These are phyloP conservation scores for Rutpela maculata DNA, from an alignment of 2,888 invertebrate species.

Conservation along the genomic window DNA sequence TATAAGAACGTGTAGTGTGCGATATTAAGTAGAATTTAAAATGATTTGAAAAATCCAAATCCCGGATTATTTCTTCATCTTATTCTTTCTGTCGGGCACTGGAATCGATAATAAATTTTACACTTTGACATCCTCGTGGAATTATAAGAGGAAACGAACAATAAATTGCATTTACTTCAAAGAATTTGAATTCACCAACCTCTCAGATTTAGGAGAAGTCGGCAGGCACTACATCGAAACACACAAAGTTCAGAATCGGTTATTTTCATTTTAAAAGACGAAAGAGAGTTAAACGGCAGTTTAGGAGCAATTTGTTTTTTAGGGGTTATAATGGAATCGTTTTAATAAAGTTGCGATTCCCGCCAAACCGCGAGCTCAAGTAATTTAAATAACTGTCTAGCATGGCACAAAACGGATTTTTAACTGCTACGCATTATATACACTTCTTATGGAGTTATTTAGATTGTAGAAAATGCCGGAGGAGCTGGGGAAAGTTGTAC, in stretches of 20 bases:
- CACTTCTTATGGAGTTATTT: background rate
- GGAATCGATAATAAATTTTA: background rate
- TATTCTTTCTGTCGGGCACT: background rate
- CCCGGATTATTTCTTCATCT: background rate
- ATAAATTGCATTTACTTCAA: background rate
- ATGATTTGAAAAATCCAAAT: background rate
- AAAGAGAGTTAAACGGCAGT: background rate
- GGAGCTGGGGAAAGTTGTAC: background rate
- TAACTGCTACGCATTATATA: background rate
- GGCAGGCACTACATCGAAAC: background rate
- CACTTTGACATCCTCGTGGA: background rate
- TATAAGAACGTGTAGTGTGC: background rate
- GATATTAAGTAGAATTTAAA: background rate
- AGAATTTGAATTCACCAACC: background rate
- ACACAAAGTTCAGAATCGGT: background rate
- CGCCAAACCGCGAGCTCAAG: background rate
- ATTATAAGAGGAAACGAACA: conserved; percentile 2
- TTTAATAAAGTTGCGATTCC: background rate
- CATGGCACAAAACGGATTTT: background rate
- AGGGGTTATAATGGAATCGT: background rate
- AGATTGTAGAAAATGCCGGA: background rate
- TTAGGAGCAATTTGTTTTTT: background rate
- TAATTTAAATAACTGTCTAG: background rate
- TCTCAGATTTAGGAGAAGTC: background rate
- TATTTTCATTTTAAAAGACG: background rate